Evolutionary conservation across 2,888 invertebrate species (phyloP).

Genomic region (Axea sp.): DNA sequence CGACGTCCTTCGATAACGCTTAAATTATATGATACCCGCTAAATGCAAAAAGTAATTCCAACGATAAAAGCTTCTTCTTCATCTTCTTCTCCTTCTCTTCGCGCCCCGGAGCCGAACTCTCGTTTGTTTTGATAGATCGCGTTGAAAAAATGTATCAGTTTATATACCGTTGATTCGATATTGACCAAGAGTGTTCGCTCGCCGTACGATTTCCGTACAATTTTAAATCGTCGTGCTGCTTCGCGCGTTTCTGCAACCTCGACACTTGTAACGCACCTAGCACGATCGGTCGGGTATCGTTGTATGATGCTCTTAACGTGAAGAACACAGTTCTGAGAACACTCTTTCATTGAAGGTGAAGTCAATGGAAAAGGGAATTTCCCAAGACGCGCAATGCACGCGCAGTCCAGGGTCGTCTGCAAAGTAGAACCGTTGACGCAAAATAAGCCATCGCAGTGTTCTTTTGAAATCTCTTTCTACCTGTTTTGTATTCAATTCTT

Average conservation of each 20-base stretch:
- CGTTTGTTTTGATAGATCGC: slow-evolving; percentile 26
- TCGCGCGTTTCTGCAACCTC: slow-evolving; percentile 38
- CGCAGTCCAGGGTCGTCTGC: slow-evolving; percentile 42
- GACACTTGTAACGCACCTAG: slow-evolving; percentile 5
- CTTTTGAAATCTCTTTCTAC: too few species aligned
- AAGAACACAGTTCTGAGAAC: slow-evolving; percentile 26
- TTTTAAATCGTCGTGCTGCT: slow-evolving; percentile 30
- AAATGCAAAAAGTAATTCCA: slow-evolving; percentile 45
- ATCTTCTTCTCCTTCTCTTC: neutral
- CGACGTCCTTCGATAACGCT: slow-evolving; percentile 34
- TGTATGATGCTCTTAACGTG: slow-evolving; percentile 11
- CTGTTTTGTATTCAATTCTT: too few species aligned
- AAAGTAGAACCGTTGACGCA: too few species aligned
- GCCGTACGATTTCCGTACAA: slow-evolving; percentile 25
- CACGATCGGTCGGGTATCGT: slow-evolving; percentile 39
- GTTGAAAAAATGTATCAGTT: slow-evolving; percentile 44
- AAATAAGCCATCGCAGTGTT: too few species aligned
- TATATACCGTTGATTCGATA: slow-evolving; percentile 30
- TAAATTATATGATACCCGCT: slow-evolving; percentile 44
- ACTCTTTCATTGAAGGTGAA: slow-evolving; percentile 39
- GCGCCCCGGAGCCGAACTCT: neutral
- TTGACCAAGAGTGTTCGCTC: slow-evolving; percentile 2
- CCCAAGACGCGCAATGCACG: slow-evolving; percentile 27
- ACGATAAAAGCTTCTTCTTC: slow-evolving; percentile 33
- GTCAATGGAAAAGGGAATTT: slow-evolving; percentile 51